phyloP scores from a whole-genome alignment of 2,888 invertebrate species.

The Aromia moschata region DNA sequence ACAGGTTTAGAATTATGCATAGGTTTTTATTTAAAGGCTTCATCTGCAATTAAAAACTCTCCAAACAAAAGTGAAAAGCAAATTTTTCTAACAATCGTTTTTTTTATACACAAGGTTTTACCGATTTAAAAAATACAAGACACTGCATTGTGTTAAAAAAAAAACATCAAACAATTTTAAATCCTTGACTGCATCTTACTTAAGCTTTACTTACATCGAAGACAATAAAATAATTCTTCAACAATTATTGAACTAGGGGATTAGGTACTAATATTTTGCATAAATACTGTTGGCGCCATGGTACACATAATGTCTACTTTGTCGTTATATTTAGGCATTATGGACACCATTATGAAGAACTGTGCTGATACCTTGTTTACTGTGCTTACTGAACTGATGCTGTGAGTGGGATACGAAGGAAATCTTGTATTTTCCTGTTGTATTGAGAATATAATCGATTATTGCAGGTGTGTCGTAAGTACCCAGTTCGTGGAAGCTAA shows the following conservation, averaged over 20 bases:
- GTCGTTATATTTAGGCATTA: slow-evolving; percentile 59
- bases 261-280: neutral
- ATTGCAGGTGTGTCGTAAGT: slow-evolving; percentile 77
- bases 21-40: too few species aligned
- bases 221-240: neutral
- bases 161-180: too few species aligned
- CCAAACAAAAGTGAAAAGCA: too few species aligned
- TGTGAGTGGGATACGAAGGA: slow-evolving; percentile 75
- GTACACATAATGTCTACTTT: slow-evolving; percentile 8
- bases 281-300: slow-evolving; percentile 5
- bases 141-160: too few species aligned
- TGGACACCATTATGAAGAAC: slow-evolving; percentile 71
- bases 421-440: slow-evolving; percentile 67
- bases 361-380: slow-evolving; percentile 73
- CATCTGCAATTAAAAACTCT: too few species aligned
- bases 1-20: neutral
- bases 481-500: slow-evolving; percentile 71
- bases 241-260: neutral
- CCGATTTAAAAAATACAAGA: too few species aligned
- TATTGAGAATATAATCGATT: slow-evolving; percentile 71
- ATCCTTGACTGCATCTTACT: too few species aligned
- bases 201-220: slow-evolving; percentile 17
- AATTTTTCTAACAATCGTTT: too few species aligned
- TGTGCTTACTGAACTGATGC: too few species aligned
- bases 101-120: too few species aligned